phyloP scores from a whole-genome alignment of 2,113 vertebrate species.

The Petrocephalus microphthalmus region DNA sequence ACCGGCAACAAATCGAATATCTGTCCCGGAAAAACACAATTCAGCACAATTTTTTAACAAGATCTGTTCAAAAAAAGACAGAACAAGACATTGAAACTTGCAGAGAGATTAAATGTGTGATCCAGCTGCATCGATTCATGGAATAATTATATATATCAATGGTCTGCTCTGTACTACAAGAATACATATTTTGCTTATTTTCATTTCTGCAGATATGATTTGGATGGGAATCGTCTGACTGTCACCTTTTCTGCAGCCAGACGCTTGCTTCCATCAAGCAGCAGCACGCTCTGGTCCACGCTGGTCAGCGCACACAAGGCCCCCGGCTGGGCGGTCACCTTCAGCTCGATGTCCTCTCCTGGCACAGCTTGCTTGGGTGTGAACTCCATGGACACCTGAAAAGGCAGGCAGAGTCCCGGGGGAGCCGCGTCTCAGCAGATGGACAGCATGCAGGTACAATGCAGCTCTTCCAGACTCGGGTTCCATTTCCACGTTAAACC shows the following conservation, averaged over 20 bases:
- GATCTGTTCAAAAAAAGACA: background rate
- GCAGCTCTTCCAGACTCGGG: background rate
- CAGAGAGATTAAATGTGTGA: background rate
- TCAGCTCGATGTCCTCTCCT: slow-evolving; percentile 48
- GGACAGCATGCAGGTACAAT: background rate
- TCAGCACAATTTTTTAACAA: too few species aligned
- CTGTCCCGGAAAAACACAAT: slow-evolving; percentile 32
- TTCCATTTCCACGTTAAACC: too few species aligned
- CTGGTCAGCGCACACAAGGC: slow-evolving; percentile 73
- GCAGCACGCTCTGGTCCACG: slow-evolving; percentile 70
- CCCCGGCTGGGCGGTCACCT: slow-evolving; percentile 55
- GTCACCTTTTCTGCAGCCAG: slow-evolving; percentile 50
- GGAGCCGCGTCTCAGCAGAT: background rate
- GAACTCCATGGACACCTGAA: slow-evolving; percentile 65
- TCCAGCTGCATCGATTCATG: background rate
- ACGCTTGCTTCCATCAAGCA: slow-evolving; percentile 63
- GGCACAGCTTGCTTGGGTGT: slow-evolving; percentile 55
- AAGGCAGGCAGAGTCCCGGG: background rate
- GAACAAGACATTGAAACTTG: background rate
- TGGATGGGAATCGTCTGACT: background rate
- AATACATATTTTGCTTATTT: too few species aligned
- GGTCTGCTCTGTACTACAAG: background rate
- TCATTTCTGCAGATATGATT: background rate
- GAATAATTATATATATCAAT: background rate
- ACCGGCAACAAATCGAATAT: slow-evolving; percentile 50